A percentile compares a stretch with the other conserved stretches of the same genome.
Conservation (phyloP, 35 echinoderm and acorn worm genomes). For the Ophiothrix spiculata region DNA sequence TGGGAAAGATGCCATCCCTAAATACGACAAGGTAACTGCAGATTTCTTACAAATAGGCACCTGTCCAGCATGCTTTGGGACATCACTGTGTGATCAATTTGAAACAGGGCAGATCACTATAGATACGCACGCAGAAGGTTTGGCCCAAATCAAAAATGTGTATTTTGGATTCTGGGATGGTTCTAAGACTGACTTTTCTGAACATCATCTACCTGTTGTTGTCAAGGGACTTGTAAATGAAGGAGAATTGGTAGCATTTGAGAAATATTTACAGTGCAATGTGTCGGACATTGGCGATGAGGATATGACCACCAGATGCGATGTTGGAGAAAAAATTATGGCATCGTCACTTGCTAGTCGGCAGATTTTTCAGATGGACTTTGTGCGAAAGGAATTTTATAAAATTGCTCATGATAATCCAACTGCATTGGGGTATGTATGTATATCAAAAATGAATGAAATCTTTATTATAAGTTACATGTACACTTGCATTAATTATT, state of each 20-base stretch:
- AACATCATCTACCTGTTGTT: not conserved
- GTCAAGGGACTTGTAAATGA: not conserved
- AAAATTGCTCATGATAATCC: not conserved
- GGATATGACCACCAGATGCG: no score
- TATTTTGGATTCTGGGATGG: slow-evolving; percentile 14
- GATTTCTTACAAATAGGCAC: slow-evolving; percentile 29
- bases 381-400: not conserved
- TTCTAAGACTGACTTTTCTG: no score
- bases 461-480: no score
- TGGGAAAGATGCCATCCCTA: not conserved
- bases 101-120: slow-evolving; percentile 43
- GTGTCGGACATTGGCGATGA: not conserved
- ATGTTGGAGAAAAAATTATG: not conserved
- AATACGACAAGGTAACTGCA: not conserved
- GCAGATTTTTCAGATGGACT: not conserved
- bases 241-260: not conserved
- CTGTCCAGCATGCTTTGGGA: slow-evolving; percentile 54
- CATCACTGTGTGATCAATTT: slow-evolving; percentile 41
- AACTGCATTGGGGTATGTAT: not conserved
- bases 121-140: slow-evolving; percentile 4
- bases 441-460: no score
- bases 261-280: not conserved
- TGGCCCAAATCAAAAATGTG: slow-evolving; percentile 2
- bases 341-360: not conserved
- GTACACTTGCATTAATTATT: no score